Evolutionary conservation across 2,888 invertebrate species (phyloP).

Genomic region (Oscheius sp.): DNA sequence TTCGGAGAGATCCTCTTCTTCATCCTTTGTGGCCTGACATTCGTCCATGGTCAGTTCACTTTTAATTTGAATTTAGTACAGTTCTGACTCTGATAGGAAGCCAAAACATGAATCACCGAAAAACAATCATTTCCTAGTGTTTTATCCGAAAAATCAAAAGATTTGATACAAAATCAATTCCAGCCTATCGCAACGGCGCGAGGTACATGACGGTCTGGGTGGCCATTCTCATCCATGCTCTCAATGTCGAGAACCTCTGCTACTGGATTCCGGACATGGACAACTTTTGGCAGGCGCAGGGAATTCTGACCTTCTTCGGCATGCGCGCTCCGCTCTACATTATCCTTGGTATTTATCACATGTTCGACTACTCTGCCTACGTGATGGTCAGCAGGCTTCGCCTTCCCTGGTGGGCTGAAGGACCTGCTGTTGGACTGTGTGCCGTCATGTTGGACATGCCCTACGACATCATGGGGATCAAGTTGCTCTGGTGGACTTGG

Average conservation of each 20-base stretch:
- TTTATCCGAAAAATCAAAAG: too few relatives aligned
- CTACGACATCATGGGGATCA: constrained; percentile 83
- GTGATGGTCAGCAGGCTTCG: constrained; percentile 75
- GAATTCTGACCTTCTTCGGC: constrained; percentile 82
- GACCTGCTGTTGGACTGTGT: constrained; percentile 79
- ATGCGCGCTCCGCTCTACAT: constrained; percentile 83
- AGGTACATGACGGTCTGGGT: constrained; percentile 84
- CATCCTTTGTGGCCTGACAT: constrained; percentile 80
- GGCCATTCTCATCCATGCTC: constrained; percentile 82
- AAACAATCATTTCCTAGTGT: too few relatives aligned
- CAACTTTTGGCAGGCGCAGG: constrained; percentile 86
- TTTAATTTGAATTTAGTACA: neutral
- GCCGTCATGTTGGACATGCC: constrained; percentile 84
- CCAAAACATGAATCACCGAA: too few relatives aligned
- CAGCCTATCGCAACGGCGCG: constrained; percentile 82
- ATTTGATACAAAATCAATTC: constrained; percentile 24
- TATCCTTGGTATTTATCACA: constrained; percentile 79
- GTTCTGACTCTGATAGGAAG: too few relatives aligned
- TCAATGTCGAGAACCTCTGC: constrained; percentile 82
- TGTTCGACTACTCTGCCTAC: constrained; percentile 77
- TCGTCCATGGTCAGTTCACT: constrained; percentile 77
- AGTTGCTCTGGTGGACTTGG: constrained; percentile 87
- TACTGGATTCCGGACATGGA: constrained; percentile 83
- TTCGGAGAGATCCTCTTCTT: constrained; percentile 80
- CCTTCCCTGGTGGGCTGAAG: constrained; percentile 76